Conservation (phyloP, 2,113 vertebrate species). For the Rattus rattus region DNA sequence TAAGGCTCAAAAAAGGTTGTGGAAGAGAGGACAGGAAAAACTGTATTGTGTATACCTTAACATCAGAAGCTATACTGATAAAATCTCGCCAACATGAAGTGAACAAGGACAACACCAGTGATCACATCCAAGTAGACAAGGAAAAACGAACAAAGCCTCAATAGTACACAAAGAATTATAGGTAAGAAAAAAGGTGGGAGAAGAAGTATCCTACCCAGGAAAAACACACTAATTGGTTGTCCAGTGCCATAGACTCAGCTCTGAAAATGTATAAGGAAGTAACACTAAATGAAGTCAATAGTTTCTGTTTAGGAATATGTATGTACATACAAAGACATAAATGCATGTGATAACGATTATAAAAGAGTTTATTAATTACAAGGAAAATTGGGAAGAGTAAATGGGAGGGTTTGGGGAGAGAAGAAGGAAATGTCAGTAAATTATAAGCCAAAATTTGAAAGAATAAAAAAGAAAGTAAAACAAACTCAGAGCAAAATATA, state of each 20-base stretch:
- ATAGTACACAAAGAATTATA: not conserved
- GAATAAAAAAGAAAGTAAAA: not conserved
- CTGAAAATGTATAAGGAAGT: not conserved
- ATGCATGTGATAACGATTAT: not conserved
- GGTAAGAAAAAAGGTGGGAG: not conserved
- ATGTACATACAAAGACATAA: not conserved
- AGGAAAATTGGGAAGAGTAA: not conserved
- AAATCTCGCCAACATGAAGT: not conserved
- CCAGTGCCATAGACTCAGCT: not conserved
- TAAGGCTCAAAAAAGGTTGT: not conserved
- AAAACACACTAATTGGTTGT: not conserved
- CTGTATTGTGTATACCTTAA: not conserved
- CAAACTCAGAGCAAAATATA: not conserved
- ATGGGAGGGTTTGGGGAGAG: too few species aligned
- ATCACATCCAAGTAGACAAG: not conserved
- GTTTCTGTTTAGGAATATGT: not conserved
- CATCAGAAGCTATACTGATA: not conserved
- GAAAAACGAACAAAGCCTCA: not conserved
- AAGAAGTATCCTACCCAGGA: not conserved
- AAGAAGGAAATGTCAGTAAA: not conserved
- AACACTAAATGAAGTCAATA: not conserved
- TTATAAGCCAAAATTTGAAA: not conserved
- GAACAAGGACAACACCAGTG: not conserved
- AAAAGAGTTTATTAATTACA: not conserved
- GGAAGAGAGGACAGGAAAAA: not conserved